These are phyloP conservation scores for Drosophila nr. fundita DNA, from an alignment of 2,888 invertebrate genomes.

Conservation along the genomic window DNA sequence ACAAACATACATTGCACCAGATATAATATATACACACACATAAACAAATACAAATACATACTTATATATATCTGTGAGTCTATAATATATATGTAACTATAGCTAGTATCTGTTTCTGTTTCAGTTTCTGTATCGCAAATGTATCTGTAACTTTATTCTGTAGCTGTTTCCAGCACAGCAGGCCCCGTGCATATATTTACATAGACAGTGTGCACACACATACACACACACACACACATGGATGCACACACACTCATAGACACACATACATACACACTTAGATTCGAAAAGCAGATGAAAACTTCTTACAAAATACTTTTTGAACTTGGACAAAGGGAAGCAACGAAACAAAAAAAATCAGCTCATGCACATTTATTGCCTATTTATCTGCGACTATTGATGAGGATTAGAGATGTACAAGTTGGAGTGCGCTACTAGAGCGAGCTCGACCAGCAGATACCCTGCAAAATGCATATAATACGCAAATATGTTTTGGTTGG, in stretches of 20 bases:
- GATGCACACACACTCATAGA: background rate
- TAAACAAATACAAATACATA: conserved; percentile 2
- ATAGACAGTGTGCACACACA: conserved; percentile 18
- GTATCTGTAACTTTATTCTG: conserved; percentile 11
- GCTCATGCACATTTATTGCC: conserved; percentile 72
- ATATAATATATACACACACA: conserved; percentile 23
- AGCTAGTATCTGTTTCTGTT: conserved; percentile 1
- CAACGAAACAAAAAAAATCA: conserved; percentile 35
- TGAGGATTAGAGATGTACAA: conserved; percentile 17
- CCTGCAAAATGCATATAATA: background rate
- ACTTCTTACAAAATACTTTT: conserved; percentile 37
- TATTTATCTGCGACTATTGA: conserved; percentile 62
- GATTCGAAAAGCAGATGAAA: conserved; percentile 17
- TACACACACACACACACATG: background rate
- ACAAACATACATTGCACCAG: conserved; percentile 29
- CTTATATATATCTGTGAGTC: conserved; percentile 14
- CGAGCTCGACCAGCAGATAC: background rate
- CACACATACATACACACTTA: background rate
- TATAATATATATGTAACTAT: conserved; percentile 10
- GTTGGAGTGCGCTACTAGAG: background rate
- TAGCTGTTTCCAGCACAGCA: conserved; percentile 10
- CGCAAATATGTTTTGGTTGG: no score
- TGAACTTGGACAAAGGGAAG: conserved; percentile 43
- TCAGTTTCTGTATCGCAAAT: conserved; percentile 2
- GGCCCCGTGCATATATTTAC: conserved; percentile 41